phyloP scores from a whole-genome alignment of 2,113 vertebrate genomes.

The Gasterosteus aculeatus region DNA sequence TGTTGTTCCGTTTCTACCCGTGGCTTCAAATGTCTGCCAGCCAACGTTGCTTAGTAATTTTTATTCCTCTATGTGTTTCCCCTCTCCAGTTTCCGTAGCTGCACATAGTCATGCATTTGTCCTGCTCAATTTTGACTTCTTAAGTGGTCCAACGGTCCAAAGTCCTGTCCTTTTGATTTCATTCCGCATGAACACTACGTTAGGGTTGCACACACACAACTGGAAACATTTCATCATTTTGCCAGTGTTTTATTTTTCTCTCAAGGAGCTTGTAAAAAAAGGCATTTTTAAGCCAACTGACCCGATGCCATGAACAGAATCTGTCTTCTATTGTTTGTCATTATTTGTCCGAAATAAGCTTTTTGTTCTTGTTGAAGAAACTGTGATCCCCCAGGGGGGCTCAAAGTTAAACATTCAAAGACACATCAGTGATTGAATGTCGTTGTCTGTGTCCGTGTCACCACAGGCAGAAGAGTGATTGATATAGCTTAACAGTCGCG shows the following conservation, averaged over 20 bases:
- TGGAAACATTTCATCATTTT: background rate
- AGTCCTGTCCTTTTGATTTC: background rate
- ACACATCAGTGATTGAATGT: constrained; percentile 37
- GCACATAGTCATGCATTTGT: constrained; percentile 3
- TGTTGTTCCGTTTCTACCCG: constrained; percentile 14
- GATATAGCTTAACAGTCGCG: background rate
- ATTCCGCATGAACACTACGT: background rate
- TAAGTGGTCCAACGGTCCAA: background rate
- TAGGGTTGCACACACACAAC: background rate
- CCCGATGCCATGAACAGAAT: background rate
- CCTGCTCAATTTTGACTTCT: background rate
- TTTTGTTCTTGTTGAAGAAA: constrained; percentile 31
- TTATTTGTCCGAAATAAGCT: constrained; percentile 27
- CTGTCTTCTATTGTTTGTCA: background rate
- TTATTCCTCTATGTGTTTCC: constrained; percentile 4
- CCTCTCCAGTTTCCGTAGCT: background rate
- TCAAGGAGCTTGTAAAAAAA: background rate
- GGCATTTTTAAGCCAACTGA: constrained; percentile 14
- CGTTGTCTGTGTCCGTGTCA: background rate
- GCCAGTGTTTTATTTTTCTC: background rate
- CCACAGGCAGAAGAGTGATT: constrained; percentile 29
- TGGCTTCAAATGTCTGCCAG: constrained; percentile 31
- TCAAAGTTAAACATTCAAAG: constrained; percentile 46
- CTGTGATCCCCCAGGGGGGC: constrained; percentile 1
- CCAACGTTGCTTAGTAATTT: constrained; percentile 22